A percentile compares a stretch with the other conserved stretches of the same genome.
Conservation (phyloP, 2,888 invertebrate genomes). For the Zygothrica quintamaculata region DNA sequence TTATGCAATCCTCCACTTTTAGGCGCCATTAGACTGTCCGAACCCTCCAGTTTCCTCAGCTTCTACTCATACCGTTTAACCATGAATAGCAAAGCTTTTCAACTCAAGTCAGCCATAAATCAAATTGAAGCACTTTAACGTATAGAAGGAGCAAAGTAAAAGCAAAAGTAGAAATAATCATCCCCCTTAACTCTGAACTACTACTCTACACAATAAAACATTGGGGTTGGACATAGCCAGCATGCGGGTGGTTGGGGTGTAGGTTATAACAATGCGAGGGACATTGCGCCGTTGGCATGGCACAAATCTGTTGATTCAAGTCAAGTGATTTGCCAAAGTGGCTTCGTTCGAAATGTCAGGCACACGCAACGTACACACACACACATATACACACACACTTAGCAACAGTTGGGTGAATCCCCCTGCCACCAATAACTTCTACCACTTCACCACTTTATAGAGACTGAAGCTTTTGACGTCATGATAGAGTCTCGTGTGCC, state of each 20-base stretch:
- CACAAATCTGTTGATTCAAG: slow-evolving; percentile 81
- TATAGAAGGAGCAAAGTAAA: slow-evolving; percentile 13
- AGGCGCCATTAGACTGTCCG: slow-evolving; percentile 43
- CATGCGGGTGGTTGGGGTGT: slow-evolving; percentile 33
- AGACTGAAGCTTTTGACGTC: slow-evolving; percentile 51
- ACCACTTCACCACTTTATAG: slow-evolving; percentile 5
- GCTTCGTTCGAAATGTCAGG: slow-evolving; percentile 80
- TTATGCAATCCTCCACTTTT: slow-evolving; percentile 73
- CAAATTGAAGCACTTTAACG: slow-evolving; percentile 61
- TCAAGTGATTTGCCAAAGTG: slow-evolving; percentile 81
- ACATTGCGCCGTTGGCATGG: slow-evolving; percentile 64
- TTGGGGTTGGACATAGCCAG: slow-evolving; percentile 1
- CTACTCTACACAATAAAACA: background rate
- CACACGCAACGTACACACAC: slow-evolving; percentile 39
- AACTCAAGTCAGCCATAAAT: slow-evolving; percentile 76
- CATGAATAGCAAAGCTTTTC: slow-evolving; percentile 38
- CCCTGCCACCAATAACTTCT: background rate
- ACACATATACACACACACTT: slow-evolving; percentile 17
- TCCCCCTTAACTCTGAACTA: slow-evolving; percentile 3
- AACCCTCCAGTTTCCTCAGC: slow-evolving; percentile 6
- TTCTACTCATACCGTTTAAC: background rate
- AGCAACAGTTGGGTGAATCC: slow-evolving; percentile 75
- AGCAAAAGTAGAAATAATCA: slow-evolving; percentile 8
- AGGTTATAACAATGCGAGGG: slow-evolving; percentile 54
- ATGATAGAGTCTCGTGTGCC: slow-evolving; percentile 25